Conservation (phyloP, 2,113 vertebrate species). For the Nannobrachium achirus region DNA sequence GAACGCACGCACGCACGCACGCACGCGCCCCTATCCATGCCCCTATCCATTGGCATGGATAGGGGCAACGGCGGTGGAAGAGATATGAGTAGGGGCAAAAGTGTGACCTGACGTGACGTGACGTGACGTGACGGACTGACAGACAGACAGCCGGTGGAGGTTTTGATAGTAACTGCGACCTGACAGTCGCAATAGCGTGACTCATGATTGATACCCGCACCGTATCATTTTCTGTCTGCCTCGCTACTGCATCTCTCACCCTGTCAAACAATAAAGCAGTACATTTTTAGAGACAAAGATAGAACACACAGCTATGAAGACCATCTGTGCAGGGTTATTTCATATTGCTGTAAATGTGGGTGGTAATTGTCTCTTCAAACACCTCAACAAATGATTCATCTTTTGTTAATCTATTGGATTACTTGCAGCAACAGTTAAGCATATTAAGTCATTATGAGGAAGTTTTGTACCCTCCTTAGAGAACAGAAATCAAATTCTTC, state of each 20-base stretch:
- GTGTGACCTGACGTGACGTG: no score
- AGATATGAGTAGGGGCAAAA: no score
- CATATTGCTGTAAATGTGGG: neutral
- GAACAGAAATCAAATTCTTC: conserved; percentile 20
- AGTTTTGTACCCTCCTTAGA: conserved; percentile 18
- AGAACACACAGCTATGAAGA: neutral
- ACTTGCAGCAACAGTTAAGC: conserved; percentile 23
- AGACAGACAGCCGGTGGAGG: no score
- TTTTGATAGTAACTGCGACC: no score
- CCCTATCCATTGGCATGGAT: no score
- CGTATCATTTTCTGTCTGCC: neutral
- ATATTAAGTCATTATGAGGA: conserved; percentile 25
- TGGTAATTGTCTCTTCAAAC: neutral
- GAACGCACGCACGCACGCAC: neutral
- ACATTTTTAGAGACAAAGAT: neutral
- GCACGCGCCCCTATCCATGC: no score
- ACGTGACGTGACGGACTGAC: no score
- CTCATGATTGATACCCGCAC: conserved; percentile 11
- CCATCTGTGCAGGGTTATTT: conserved; percentile 5
- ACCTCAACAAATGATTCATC: conserved; percentile 26
- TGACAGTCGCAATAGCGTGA: no score
- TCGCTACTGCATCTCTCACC: neutral
- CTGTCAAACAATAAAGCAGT: neutral
- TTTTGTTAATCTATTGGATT: neutral
- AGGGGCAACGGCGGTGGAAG: no score